These are phyloP conservation scores for Tolypeutes matacus DNA, from an alignment of 2,797 vertebrate genomes.

Conservation along the genomic window DNA sequence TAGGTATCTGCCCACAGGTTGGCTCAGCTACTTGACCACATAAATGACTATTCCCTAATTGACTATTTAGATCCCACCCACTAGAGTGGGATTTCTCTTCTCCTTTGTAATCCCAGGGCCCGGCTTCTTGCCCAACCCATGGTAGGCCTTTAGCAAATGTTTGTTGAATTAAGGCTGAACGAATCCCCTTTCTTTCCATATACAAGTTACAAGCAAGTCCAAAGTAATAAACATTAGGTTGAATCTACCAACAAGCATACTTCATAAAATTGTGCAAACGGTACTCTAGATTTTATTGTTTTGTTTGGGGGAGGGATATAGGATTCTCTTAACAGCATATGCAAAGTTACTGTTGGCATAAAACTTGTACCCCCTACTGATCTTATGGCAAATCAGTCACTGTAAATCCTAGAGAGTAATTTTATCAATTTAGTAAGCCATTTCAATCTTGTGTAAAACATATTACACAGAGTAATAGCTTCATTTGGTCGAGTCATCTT, in stretches of 20 bases:
- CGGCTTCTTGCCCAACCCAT: neutral
- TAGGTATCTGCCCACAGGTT: neutral
- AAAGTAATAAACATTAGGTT: slow-evolving; percentile 63
- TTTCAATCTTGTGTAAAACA: slow-evolving; percentile 83
- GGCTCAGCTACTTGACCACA: neutral
- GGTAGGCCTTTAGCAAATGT: neutral
- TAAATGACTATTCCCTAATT: neutral
- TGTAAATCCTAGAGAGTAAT: slow-evolving; percentile 78
- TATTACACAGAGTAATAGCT: slow-evolving; percentile 84
- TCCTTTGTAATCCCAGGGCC: neutral
- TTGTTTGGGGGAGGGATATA: neutral
- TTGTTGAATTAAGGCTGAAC: slow-evolving; percentile 39
- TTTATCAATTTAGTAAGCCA: slow-evolving; percentile 83
- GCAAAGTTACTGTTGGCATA: neutral
- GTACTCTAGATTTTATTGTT: slow-evolving; percentile 11
- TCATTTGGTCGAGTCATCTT: slow-evolving; percentile 82
- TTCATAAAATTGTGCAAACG: slow-evolving; percentile 72
- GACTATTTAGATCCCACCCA: neutral
- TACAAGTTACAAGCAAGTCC: neutral
- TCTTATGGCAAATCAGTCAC: slow-evolving; percentile 71
- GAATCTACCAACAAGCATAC: slow-evolving; percentile 46
- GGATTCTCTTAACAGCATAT: neutral
- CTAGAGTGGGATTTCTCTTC: neutral
- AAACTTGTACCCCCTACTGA: slow-evolving; percentile 74
- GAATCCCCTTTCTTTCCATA: neutral